Evolutionary conservation across 2,888 invertebrate genomes (phyloP), one percentile per base, ranked within the genome.

Genomic region (Caenorhabditis angaria): DNA sequence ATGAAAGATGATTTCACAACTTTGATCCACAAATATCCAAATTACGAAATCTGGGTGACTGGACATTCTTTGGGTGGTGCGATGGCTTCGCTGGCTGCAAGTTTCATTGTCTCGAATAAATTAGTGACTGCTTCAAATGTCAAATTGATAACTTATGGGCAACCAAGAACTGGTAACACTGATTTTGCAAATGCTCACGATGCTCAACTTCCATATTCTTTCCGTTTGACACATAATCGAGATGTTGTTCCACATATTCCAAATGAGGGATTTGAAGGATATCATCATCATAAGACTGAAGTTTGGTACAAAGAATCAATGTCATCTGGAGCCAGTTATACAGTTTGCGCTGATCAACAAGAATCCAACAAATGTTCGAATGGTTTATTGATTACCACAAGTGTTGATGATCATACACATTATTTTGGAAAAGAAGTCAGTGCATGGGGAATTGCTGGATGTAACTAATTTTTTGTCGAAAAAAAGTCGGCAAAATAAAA

Each of bases 191-290:
- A 62, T 24, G 70, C 76, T 12, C 77, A 77, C 35, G 77, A 80
- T 63, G 65, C 57, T 54, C 73, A 76, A 47, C 67, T 82, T 48
- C 64, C 69, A 3, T 65, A 62, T 60, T 70, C 77, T 3, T 82
- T 77, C 54, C 62, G 82, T 18, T 71, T 82, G 0, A 76, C 73
- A n/a, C 83, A 83, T 54, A 70, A 78, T 54, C 70, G 72, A 25
- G 83, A 83, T 54, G 24, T 81, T 14, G 81, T 83, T 32, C 78
- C 83, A 27, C 82, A 83, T 61, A 65, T 82, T 51, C 83, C 83
- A 24, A 71, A 63, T 50, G 71, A 80, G 60, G 62, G 72, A 64
- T 65, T 78, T 29, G 73, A 77, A 51, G 77, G 70, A 22, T 83
- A 83, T 56, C 61, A 61, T 14, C 83, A 83, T 65, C 83, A 83